Evolutionary conservation across 2,888 invertebrate genomes (phyloP), one percentile per base, ranked within the genome.

Genomic region (Aphodius sticticus): DNA sequence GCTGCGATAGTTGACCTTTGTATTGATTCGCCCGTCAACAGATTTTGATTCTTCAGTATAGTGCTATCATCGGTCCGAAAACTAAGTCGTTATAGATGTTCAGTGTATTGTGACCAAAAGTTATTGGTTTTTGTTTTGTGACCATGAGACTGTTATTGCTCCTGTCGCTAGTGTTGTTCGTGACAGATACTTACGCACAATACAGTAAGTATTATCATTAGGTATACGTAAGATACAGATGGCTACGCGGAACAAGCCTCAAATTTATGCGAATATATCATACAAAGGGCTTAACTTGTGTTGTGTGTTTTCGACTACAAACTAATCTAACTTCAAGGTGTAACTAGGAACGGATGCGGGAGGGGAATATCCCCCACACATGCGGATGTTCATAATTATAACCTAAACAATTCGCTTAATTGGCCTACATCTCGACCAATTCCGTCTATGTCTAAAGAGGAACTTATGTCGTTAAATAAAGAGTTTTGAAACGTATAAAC

Each of bases 1-100:
- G 53, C 53, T 12, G 53, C 12, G 53, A 53, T 53, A 82, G 81
- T 78, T 84, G 85, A 85, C 85, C 86, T 85, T 84, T 86, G 84
- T 82, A 84, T 84, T 83, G 82, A 82, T 83, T 79, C 80, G 81
- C 4, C 7, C 2, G 80, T 81, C 81, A 78, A 80, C 81, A 81
- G 79, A 79, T 81, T 77, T 53, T 77, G 70, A 77, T 75, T 80
- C 79, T 80, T 77, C 26, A 80, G 77, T 79, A 72, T 77, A 16
- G 77, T 53, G 38, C 36, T 69, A 75, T 69, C 74, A 69, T 78
- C 72, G 80, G 80, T 81, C 71, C n/a, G 16, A 15, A 38, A 35
- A 16, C 72, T 69, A 26, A 36, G 12, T 78, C 7, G 1, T 35
- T 36, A 0, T 69, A n/a, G 37, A 75, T 53, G 15, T 38, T 78